Percentiles rank a stretch among this genome's conserved stretches.
These are phyloP conservation scores for Bagarius yarrelli DNA, from an alignment of 2,113 vertebrate genomes.

Conservation along the genomic window DNA sequence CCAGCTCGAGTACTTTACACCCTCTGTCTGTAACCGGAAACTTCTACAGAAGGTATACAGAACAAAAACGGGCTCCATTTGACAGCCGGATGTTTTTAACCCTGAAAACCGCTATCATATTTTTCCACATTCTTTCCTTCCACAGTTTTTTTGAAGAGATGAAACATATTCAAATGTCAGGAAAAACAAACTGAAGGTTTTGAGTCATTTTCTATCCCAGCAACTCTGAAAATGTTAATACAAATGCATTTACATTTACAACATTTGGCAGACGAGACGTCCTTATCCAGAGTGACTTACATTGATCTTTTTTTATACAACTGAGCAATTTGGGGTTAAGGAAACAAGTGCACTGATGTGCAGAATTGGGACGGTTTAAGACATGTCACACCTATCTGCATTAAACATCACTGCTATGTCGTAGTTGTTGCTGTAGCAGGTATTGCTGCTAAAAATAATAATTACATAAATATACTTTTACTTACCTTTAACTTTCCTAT, in stretches of 20 bases:
- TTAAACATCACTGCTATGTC: too few species aligned
- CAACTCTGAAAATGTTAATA: neutral
- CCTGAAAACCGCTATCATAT: neutral
- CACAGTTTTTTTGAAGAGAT: neutral
- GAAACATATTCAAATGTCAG: neutral
- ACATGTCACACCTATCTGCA: too few species aligned
- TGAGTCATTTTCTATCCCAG: neutral
- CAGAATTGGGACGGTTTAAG: too few species aligned
- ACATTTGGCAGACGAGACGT: too few species aligned
- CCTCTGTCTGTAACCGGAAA: constrained; percentile 42
- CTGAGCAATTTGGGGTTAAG: too few species aligned
- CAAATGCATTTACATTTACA: neutral
- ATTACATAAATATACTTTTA: too few species aligned
- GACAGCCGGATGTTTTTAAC: neutral
- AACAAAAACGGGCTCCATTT: neutral
- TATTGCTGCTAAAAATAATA: too few species aligned
- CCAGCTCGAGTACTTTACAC: constrained; percentile 41
- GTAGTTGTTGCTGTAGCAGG: too few species aligned
- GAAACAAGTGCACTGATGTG: too few species aligned
- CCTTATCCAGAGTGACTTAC: too few species aligned
- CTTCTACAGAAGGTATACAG: constrained; percentile 36
- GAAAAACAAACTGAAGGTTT: neutral
- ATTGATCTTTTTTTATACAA: too few species aligned
- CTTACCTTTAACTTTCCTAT: too few species aligned
- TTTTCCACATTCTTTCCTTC: neutral